These are phyloP conservation scores for Eutolmus rufibarbis DNA, from an alignment of 2,888 invertebrate genomes.

Conservation along the genomic window DNA sequence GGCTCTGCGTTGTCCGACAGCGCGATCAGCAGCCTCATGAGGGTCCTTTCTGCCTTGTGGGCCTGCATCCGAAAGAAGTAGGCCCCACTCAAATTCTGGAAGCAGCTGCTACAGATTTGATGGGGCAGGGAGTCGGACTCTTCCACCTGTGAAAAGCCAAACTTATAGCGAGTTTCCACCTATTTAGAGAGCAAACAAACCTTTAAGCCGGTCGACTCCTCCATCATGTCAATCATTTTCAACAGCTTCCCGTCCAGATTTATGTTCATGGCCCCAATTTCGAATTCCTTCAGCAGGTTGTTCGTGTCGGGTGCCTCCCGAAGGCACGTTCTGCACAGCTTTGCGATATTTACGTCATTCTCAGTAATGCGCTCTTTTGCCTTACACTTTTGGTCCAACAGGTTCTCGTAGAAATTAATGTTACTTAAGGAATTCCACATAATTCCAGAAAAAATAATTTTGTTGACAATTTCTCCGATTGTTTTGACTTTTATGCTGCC, in stretches of 20 bases:
- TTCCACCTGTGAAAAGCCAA: constrained; percentile 21
- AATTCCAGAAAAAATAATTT: not conserved
- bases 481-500: not conserved
- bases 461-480: not conserved
- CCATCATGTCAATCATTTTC: constrained; percentile 42
- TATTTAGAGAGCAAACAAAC: not conserved
- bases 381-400: not conserved
- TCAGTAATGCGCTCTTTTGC: not conserved
- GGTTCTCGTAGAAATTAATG: constrained; percentile 41
- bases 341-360: constrained; percentile 27
- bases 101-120: constrained; percentile 44
- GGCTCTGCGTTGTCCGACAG: not conserved
- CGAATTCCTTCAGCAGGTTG: constrained; percentile 42
- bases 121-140: constrained; percentile 36
- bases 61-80: constrained; percentile 44
- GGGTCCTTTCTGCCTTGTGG: constrained; percentile 39
- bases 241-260: constrained; percentile 37
- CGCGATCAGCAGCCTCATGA: constrained; percentile 12
- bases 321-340: constrained; percentile 42
- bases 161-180: not conserved
- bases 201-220: constrained; percentile 33
- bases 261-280: constrained; percentile 44
- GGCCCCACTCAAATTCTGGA: constrained; percentile 42
- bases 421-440: constrained; percentile 40
- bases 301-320: constrained; percentile 35